Evolutionary conservation across 2,888 invertebrate species (phyloP), one percentile per base, ranked within the genome.

Genomic region (Timema cristinae): DNA sequence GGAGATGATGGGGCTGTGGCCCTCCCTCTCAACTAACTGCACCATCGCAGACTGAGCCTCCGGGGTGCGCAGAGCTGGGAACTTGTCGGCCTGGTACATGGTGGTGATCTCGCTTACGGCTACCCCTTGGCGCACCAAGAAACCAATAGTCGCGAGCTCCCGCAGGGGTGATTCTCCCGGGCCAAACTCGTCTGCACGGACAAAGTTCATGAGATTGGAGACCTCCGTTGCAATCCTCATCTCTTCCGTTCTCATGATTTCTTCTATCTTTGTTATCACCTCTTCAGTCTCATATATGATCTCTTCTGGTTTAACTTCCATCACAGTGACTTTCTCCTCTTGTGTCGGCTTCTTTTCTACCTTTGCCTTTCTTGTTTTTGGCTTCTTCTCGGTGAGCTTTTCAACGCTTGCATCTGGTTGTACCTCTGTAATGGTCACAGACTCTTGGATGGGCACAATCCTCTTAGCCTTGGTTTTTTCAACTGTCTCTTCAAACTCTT

Each of bases 31-130:
- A 0, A 94, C 93, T 68, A 94, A 85, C 77, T 92, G 90, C 9
- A 94, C 93, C 78, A 94, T 83, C 10, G 94, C 94, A 50, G 92
- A 91, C 81, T 94, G 94, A 0, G 93, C 91, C 79, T 92, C 90
- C 0, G 94, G 93, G 13, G 91, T 89, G 79, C 90, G 87, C 71
- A 95, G 81, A 13, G 92, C 89, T 32, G 93, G 92, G 82, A 94
- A 94, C 77, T 90, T 88, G 77, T 92, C 88, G 16, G 92, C 90
- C 78, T 91, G 89, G 78, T 93, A 94, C 75, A 94, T 85, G 66
- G 90, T 88, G 75, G 91, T 91, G 66, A 94, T 90, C 83, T 93
- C 90, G 78, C 88, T 88, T 1, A 90, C 90, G 5, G 89, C 87
- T 52, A 93, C 86, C 16, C 94, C 94, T 77, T 89, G 90, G 75